Evolutionary conservation across 1,140 invertebrate species (phyloP).

Genomic region (Panagrolaimus sp.): DNA sequence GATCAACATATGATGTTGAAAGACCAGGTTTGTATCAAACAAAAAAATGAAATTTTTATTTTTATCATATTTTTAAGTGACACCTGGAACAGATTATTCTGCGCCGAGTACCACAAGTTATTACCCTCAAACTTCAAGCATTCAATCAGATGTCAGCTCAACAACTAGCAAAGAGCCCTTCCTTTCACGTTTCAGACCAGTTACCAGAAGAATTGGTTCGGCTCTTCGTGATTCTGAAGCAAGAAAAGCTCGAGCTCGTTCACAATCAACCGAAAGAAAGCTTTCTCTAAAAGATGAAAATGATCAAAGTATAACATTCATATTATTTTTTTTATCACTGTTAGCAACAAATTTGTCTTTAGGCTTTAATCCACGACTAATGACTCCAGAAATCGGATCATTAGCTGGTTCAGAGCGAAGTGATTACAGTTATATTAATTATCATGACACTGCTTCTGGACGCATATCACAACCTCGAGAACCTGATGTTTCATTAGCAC

Average conservation of each 20-base stretch:
- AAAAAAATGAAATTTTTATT: neutral
- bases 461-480: conserved; percentile 35
- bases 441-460: conserved; percentile 47
- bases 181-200: conserved; percentile 30
- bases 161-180: conserved; percentile 23
- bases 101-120: neutral
- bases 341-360: neutral
- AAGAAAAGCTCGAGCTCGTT: conserved; percentile 39
- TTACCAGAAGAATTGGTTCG: conserved; percentile 39
- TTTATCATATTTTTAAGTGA: neutral
- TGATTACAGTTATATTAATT: conserved; percentile 54
- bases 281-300: conserved; percentile 17
- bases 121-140: conserved; percentile 18
- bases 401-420: conserved; percentile 23
- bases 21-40: neutral
- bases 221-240: conserved; percentile 44
- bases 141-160: conserved; percentile 16
- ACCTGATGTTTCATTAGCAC: conserved; percentile 42
- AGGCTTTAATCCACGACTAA: conserved; percentile 29
- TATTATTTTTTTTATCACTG: neutral
- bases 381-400: conserved; percentile 35
- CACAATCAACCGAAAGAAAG: conserved; percentile 54
- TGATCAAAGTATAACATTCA: neutral
- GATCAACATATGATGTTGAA: conserved; percentile 18
- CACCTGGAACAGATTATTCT: conserved; percentile 24